These are phyloP conservation scores for Allophyes oxyacanthae DNA, from an alignment of 2,888 invertebrate genomes.

Conservation along the genomic window DNA sequence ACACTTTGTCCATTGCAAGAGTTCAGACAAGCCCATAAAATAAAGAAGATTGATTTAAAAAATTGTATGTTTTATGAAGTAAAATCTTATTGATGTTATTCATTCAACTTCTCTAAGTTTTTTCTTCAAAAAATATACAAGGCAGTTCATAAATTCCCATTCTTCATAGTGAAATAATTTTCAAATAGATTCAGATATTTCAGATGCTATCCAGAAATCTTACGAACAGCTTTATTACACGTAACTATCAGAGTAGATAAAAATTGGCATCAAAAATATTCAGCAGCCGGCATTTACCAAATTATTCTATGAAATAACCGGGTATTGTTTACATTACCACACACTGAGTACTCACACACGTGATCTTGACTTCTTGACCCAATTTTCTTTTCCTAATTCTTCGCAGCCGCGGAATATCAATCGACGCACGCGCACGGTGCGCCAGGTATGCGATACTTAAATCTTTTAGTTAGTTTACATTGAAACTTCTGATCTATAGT, in stretches of 20 bases:
- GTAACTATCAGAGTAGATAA: not conserved
- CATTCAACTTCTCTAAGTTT: too few relatives aligned
- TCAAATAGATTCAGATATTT: too few relatives aligned
- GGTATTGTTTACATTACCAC: slow-evolving; percentile 30
- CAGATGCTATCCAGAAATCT: too few relatives aligned
- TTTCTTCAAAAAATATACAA: too few relatives aligned
- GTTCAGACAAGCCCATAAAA: too few relatives aligned
- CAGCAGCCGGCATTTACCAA: not conserved
- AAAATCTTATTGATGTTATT: too few relatives aligned
- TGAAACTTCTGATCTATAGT: slow-evolving; percentile 31
- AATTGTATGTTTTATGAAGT: too few relatives aligned
- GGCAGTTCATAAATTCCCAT: too few relatives aligned
- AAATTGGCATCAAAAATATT: not conserved
- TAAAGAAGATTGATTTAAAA: too few relatives aligned
- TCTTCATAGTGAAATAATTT: not conserved
- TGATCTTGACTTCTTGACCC: slow-evolving; percentile 61
- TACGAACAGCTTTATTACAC: too few relatives aligned
- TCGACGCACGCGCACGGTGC: slow-evolving; percentile 23
- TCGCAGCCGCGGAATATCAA: slow-evolving; percentile 37
- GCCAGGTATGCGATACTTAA: slow-evolving; percentile 19
- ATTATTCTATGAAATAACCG: slow-evolving; percentile 3
- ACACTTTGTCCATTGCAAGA: too few relatives aligned
- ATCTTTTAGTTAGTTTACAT: slow-evolving; percentile 42
- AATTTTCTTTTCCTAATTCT: slow-evolving; percentile 33
- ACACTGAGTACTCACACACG: not conserved